A percentile compares a stretch with the other conserved stretches of the same genome.
Conservation (phyloP, 2,888 invertebrate genomes). For the Phyto melanocephala region DNA sequence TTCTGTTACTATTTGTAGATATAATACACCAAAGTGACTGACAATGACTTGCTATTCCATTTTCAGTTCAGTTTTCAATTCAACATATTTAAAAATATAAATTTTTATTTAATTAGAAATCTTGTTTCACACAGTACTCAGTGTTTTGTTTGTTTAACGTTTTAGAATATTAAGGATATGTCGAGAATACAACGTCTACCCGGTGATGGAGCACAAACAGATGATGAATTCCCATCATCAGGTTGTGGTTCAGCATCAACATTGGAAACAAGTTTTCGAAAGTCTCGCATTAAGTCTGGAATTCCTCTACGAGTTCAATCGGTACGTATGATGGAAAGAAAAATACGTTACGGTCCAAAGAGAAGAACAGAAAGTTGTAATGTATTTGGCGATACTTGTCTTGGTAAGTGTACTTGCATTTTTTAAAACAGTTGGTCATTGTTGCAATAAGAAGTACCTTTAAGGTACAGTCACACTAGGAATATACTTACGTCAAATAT, state of each 20-base stretch:
- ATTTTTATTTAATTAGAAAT: too few species aligned
- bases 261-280: conserved; percentile 47
- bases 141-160: neutral
- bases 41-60: too few species aligned
- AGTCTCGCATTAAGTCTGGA: conserved; percentile 63
- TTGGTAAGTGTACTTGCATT: conserved; percentile 65
- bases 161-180: conserved; percentile 72
- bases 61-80: too few species aligned
- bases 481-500: too few species aligned
- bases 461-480: too few species aligned
- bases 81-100: too few species aligned
- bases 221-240: conserved; percentile 69
- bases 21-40: too few species aligned
- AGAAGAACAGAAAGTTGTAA: conserved; percentile 77
- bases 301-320: conserved; percentile 76
- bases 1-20: too few species aligned
- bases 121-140: too few species aligned
- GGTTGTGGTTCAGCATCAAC: conserved; percentile 67
- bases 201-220: conserved; percentile 76
- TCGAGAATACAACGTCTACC: conserved; percentile 77
- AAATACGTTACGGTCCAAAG: conserved; percentile 72
- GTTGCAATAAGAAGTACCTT: too few species aligned
- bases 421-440: too few species aligned
- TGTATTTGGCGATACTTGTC: conserved; percentile 72
- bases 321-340: conserved; percentile 76